Percentiles rank a stretch among this genome's conserved stretches.
Evolutionary conservation across 2,797 vertebrate species (phyloP).

Genomic region (Amphiprion clarkii): DNA sequence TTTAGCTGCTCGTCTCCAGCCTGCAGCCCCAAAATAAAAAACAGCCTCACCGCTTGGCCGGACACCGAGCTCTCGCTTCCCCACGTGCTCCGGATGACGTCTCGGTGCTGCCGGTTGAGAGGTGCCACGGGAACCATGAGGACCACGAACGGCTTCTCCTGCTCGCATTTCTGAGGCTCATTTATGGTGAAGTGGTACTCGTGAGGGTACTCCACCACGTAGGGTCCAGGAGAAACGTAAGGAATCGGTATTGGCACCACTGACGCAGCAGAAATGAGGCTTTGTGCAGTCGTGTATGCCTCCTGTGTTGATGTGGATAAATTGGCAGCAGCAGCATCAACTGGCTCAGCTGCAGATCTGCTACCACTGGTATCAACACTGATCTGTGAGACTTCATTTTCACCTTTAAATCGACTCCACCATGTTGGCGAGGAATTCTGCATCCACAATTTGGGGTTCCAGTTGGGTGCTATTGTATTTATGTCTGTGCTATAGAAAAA

Average conservation of each 20-base stretch:
- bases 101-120: background rate
- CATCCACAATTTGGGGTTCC: conserved; percentile 2
- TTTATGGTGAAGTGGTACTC: conserved; percentile 78
- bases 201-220: conserved; percentile 74
- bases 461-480: background rate
- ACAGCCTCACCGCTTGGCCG: conserved; percentile 55
- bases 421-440: background rate
- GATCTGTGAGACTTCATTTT: background rate
- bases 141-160: conserved; percentile 74
- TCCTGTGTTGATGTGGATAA: too few relatives aligned
- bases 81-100: conserved; percentile 82
- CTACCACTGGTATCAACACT: background rate
- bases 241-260: background rate
- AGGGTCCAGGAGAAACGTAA: conserved; percentile 60
- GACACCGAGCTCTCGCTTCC: conserved; percentile 67
- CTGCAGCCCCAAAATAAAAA: conserved; percentile 81
- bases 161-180: conserved; percentile 65
- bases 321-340: too few relatives aligned
- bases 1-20: background rate
- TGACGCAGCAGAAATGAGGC: background rate
- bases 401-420: background rate
- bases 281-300: background rate
- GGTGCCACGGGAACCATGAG: conserved; percentile 72
- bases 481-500: conserved; percentile 42
- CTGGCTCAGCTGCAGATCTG: background rate